phyloP scores from a whole-genome alignment of 1,140 invertebrate species.

The Sitophilus oryzae region DNA sequence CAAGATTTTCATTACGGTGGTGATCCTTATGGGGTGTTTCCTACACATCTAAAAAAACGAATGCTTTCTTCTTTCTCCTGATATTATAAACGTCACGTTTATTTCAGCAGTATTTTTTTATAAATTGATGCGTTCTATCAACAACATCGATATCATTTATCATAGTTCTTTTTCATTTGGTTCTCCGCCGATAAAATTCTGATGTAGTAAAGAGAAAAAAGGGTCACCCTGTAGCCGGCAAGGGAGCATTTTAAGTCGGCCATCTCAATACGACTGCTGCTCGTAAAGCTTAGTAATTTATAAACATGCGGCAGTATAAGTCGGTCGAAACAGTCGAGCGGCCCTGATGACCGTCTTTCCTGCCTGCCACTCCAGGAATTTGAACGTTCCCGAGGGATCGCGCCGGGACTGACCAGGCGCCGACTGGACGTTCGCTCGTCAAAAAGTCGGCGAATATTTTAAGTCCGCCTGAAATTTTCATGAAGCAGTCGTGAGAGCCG shows the following conservation, averaged over 20 bases:
- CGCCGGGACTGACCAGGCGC: slow-evolving; percentile 17
- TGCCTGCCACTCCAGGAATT: slow-evolving; percentile 15
- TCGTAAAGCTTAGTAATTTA: slow-evolving; percentile 36
- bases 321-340: slow-evolving; percentile 16
- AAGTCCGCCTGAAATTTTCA: slow-evolving; percentile 2
- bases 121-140: too few relatives aligned
- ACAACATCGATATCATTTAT: too few relatives aligned
- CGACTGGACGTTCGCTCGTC: slow-evolving; percentile 20
- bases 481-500: background rate
- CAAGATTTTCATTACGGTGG: too few relatives aligned
- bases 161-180: too few relatives aligned
- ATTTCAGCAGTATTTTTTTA: too few relatives aligned
- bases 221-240: slow-evolving; percentile 2
- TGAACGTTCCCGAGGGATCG: slow-evolving; percentile 11
- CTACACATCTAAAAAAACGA: too few relatives aligned
- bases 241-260: slow-evolving; percentile 13
- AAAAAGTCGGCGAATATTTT: slow-evolving; percentile 18
- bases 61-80: too few relatives aligned
- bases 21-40: too few relatives aligned
- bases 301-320: slow-evolving; percentile 38
- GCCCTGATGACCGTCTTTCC: slow-evolving; percentile 23
- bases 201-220: background rate
- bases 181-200: too few relatives aligned
- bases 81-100: too few relatives aligned
- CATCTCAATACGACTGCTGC: slow-evolving; percentile 9